Evolutionary conservation across 2,113 vertebrate species (phyloP), one percentile per base, ranked within the genome.

Genomic region (Indicator indicator): DNA sequence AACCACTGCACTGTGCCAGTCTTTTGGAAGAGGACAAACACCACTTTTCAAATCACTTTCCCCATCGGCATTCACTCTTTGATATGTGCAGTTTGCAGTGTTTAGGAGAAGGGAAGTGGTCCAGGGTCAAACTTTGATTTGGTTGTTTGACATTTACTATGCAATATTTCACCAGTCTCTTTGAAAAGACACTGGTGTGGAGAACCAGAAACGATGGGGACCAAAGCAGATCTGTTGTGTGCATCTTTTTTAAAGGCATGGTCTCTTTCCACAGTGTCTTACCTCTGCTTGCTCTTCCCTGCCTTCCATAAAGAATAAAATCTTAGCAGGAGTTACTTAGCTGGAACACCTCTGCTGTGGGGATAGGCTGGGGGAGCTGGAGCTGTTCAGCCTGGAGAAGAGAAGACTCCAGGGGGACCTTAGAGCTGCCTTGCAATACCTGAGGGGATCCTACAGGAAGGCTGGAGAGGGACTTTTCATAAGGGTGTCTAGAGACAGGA

Each of bases 111-210:
- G 27, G 12, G 16, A 38, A 44, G 33, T 9, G 30, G 6, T 27
- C 36, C 32, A 23, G 32, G 46, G 70, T 14, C 33, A 30, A 27
- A 33, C 5, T 36, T 54, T 5, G 48, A 32, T 44, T 82, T 30
- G n/a, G 17, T 83, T 55, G 11, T 38, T 59, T 54, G 48, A 10
- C 0, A 0, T 23, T 46, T 68, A 7, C 48, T 33, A 0, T 48
- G 26, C 1, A 63, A 4, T 33, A 32, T 9, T 42, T 88, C 20
- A 28, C 6, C 27, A 14, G 20, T 26, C 26, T 26, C 23, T 19
- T 32, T 6, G 42, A 48, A 52, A 71, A 86, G 24, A 9, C 46
- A 12, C 2, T 63, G 46, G 32, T 54, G 11, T 63, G 44, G 26
- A 48, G 30, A 78, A 16, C 9, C 27, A 63, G 65, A 17, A 33